Base-by-base conservation (phyloP, 2,888 invertebrate genomes). In the Subacronicta megacephala region DNA sequence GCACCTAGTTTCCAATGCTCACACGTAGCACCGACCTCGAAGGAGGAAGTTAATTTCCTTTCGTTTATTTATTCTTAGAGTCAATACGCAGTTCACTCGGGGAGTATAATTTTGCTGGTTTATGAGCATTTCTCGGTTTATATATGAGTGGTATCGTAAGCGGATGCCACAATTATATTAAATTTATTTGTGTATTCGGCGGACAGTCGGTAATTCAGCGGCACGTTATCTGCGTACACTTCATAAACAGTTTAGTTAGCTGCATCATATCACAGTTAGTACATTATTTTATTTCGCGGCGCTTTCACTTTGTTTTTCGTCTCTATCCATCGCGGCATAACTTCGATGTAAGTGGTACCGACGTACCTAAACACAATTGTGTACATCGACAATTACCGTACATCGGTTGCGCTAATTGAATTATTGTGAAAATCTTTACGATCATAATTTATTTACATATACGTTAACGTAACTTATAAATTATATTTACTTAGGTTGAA, bases 251-350 rank as follows among this genome's bases (percentile, higher is more conserved):
- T 49, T 31, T 60, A 60, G 57, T 72, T 61, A 10, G 43, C 51
- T 54, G 60, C 62, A 51, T 59, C 65, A 62, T 75, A 31, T 31
- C 31, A n/a, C 63, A 58, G 63, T 61, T 72, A 75, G 60, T 64
- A 45, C 37, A 59, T 63, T 62, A 62, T 66, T 44, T 60, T 50
- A 44, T 62, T 44, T 56, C 41, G 61, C 56, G 60, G 56, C 56
- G 75, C 75, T 75, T 75, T 75, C 75, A 75, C 75, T 75, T 50
- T 17, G 37, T 49, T 40, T n/a, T 35, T 46, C 45, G 43, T 72
- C 69, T 57, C 56, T 62, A 33, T 72, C 69, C 59, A 49, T 17
- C 46, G 40, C 49, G 36, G 44, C 58, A 56, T 58, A 55, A 41
- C 60, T 73, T 33, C 44, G 37, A 4, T 56, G 42, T 54, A 40